These are phyloP conservation scores for Drosophila aff. DNA, from an alignment of 1,140 invertebrate genomes.

Conservation along the genomic window DNA sequence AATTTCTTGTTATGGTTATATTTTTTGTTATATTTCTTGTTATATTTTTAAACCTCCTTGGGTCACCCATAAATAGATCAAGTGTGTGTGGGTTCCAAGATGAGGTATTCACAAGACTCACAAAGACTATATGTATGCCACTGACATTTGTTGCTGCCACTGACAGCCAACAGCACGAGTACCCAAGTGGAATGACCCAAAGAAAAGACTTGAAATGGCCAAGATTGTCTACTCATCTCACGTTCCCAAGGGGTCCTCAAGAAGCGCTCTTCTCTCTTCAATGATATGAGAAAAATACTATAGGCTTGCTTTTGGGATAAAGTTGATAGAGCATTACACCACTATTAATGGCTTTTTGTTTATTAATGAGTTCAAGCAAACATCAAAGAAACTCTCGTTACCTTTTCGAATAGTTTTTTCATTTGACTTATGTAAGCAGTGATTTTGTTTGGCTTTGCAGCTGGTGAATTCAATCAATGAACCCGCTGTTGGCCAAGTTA, in stretches of 20 bases:
- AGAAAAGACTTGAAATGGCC: slow-evolving; percentile 31
- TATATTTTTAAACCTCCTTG: background rate
- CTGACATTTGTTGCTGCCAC: slow-evolving; percentile 45
- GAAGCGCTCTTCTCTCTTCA: background rate
- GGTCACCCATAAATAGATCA: background rate
- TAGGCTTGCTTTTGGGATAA: slow-evolving; percentile 1
- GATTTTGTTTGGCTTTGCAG: slow-evolving; percentile 39
- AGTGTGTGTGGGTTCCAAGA: slow-evolving; percentile 9
- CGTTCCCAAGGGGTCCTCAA: slow-evolving; percentile 11
- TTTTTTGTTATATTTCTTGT: background rate
- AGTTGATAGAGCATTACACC: slow-evolving; percentile 11
- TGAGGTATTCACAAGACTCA: slow-evolving; percentile 3
- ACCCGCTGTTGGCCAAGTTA: slow-evolving; percentile 29
- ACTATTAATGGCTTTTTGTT: slow-evolving; percentile 10
- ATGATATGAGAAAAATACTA: slow-evolving; percentile 7
- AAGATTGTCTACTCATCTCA: slow-evolving; percentile 19
- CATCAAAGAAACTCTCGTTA: slow-evolving; percentile 6
- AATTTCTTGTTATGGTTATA: background rate
- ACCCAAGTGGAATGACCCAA: slow-evolving; percentile 44
- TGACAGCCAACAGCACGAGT: slow-evolving; percentile 9
- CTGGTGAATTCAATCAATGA: slow-evolving; percentile 40
- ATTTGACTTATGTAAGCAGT: slow-evolving; percentile 35
- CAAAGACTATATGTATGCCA: slow-evolving; percentile 27
- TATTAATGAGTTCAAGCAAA: slow-evolving; percentile 19
- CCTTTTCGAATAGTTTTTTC: slow-evolving; percentile 12